Conservation (phyloP, 2,113 vertebrate genomes). For the Pyxicephalus adspersus region DNA sequence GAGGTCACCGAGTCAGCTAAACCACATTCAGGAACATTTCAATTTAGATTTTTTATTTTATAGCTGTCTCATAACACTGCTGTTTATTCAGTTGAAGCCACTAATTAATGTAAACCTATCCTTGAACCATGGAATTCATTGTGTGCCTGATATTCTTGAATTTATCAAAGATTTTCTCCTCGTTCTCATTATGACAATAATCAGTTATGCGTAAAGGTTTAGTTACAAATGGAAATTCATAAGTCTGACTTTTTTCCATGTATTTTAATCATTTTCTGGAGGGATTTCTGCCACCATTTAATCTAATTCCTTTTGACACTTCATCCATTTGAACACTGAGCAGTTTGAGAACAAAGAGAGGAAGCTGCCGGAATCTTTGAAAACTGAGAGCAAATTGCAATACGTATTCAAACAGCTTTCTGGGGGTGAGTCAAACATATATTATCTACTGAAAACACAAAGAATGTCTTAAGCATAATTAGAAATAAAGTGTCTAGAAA, state of each 20-base stretch:
- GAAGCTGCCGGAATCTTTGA: constrained; percentile 55
- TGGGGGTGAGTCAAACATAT: constrained; percentile 54
- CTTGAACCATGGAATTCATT: constrained; percentile 51
- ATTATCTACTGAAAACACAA: constrained; percentile 56
- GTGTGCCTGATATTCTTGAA: constrained; percentile 43
- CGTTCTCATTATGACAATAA: constrained; percentile 58
- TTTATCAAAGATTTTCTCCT: constrained; percentile 50
- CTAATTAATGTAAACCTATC: constrained; percentile 54
- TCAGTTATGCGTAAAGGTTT: constrained; percentile 56
- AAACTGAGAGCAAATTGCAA: constrained; percentile 56
- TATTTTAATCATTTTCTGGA: constrained; percentile 56
- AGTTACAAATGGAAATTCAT: constrained; percentile 57
- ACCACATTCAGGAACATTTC: constrained; percentile 48
- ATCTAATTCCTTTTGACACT: constrained; percentile 58
- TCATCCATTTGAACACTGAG: constrained; percentile 57
- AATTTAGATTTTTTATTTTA: constrained; percentile 45
- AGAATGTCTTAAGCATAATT: constrained; percentile 56
- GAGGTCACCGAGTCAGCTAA: constrained; percentile 36
- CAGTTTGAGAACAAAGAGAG: constrained; percentile 55
- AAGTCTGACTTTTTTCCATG: constrained; percentile 48
- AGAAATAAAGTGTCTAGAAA: constrained; percentile 53
- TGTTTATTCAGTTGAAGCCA: constrained; percentile 48
- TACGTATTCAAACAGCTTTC: constrained; percentile 58
- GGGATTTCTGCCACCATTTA: constrained; percentile 57
- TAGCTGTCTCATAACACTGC: constrained; percentile 12